phyloP scores from a whole-genome alignment of 2,797 vertebrate species.

The Chloroceryle amazona region DNA sequence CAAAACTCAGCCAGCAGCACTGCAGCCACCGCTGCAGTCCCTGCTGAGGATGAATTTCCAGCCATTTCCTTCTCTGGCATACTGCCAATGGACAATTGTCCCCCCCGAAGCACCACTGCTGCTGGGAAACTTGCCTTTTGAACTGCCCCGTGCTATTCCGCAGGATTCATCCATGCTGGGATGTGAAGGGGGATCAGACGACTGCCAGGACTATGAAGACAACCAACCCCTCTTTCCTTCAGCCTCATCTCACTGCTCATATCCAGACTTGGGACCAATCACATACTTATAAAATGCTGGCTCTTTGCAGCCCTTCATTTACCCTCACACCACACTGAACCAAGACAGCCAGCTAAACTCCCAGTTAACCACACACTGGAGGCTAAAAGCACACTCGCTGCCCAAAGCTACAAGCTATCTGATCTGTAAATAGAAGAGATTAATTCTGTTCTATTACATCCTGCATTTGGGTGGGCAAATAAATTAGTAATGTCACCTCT shows the following conservation, averaged over 20 bases:
- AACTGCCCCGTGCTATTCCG: not conserved
- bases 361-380: not conserved
- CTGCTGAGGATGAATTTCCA: not conserved
- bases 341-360: not conserved
- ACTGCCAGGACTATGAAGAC: rapidly evolving
- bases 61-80: not conserved
- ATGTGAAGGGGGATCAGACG: rapidly evolving
- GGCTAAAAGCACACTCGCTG: not conserved
- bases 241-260: not conserved
- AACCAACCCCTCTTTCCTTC: not conserved
- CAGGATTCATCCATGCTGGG: not conserved
- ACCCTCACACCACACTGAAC: rapidly evolving
- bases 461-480: constrained; percentile 11
- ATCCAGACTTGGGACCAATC: not conserved
- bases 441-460: constrained; percentile 27
- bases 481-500: constrained; percentile 45
- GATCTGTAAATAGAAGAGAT: constrained; percentile 29
- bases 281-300: rapidly evolving
- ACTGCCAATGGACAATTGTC: not conserved
- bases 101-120: rapidly evolving
- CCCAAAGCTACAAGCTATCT: not conserved
- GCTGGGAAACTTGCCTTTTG: not conserved
- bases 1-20: rapidly evolving
- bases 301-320: not conserved
- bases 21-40: rapidly evolving